Percentiles rank a stretch among this genome's conserved stretches.
phyloP scores from a whole-genome alignment of 1,140 invertebrate genomes.

The Apis laboriosa region DNA sequence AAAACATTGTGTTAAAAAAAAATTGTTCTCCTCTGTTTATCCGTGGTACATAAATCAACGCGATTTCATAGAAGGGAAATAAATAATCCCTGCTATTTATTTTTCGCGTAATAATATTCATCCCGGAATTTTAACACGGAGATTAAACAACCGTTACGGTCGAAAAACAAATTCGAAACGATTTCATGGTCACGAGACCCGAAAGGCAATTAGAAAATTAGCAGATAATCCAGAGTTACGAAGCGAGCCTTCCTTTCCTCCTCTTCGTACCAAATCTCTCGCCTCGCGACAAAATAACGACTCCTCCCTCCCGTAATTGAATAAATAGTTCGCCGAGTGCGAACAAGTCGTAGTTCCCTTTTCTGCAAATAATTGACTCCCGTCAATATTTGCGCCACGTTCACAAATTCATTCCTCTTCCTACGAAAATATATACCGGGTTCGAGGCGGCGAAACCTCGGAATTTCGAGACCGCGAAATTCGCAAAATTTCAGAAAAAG shows the following conservation, averaged over 20 bases:
- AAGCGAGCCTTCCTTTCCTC: too few species aligned
- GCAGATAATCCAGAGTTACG: not conserved
- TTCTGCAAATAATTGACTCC: conserved; percentile 11
- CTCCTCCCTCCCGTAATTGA: not conserved
- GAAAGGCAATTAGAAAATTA: conserved; percentile 23
- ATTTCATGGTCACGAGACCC: too few species aligned
- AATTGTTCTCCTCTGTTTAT: too few species aligned
- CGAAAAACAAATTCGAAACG: too few species aligned
- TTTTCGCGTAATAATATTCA: too few species aligned
- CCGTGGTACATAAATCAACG: too few species aligned
- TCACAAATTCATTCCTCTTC: not conserved
- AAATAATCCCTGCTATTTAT: too few species aligned
- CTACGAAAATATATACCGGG: not conserved
- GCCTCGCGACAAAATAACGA: not conserved
- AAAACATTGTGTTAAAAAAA: too few species aligned
- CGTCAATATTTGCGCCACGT: conserved; percentile 2
- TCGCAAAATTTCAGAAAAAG: not conserved
- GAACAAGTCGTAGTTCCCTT: not conserved
- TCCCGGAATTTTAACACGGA: too few species aligned
- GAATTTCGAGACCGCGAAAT: not conserved
- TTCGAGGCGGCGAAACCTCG: not conserved
- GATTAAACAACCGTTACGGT: too few species aligned
- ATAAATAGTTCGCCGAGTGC: not conserved
- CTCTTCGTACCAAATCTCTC: too few species aligned
- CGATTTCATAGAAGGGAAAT: too few species aligned